Percentiles rank a stretch among this genome's conserved stretches.
Conservation (phyloP, 2,113 vertebrate genomes). For the Montifringilla adamsi region DNA sequence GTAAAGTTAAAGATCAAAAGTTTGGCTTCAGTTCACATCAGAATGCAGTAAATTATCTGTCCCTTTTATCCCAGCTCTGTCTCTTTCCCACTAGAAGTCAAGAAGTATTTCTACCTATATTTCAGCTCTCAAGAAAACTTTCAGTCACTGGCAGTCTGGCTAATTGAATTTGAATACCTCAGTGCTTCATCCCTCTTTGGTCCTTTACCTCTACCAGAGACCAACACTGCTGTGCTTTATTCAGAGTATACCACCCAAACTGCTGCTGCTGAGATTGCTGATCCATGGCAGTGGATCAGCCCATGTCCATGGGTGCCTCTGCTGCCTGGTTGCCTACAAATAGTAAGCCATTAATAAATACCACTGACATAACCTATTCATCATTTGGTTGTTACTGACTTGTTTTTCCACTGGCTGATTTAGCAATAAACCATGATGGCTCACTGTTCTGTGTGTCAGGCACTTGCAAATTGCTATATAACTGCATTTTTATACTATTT, state of each 20-base stretch:
- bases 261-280: not conserved
- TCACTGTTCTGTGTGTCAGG: not conserved
- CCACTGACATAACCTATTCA: not conserved
- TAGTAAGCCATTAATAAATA: not conserved
- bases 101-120: not conserved
- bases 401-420: not conserved
- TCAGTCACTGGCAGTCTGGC: not conserved
- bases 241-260: not conserved
- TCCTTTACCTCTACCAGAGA: not conserved
- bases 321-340: not conserved
- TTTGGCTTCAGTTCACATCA: not conserved
- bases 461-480: not conserved
- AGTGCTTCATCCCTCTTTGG: not conserved
- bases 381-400: not conserved
- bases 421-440: not conserved
- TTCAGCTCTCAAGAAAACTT: not conserved
- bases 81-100: not conserved
- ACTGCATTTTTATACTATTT: not conserved
- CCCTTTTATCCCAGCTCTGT: not conserved
- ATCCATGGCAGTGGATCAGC: not conserved
- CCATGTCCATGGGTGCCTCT: rapidly evolving
- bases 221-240: not conserved
- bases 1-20: not conserved
- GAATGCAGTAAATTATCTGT: not conserved
- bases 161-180: not conserved